phyloP scores from a whole-genome alignment of 1,140 invertebrate species.

The Drosophila hydei region DNA sequence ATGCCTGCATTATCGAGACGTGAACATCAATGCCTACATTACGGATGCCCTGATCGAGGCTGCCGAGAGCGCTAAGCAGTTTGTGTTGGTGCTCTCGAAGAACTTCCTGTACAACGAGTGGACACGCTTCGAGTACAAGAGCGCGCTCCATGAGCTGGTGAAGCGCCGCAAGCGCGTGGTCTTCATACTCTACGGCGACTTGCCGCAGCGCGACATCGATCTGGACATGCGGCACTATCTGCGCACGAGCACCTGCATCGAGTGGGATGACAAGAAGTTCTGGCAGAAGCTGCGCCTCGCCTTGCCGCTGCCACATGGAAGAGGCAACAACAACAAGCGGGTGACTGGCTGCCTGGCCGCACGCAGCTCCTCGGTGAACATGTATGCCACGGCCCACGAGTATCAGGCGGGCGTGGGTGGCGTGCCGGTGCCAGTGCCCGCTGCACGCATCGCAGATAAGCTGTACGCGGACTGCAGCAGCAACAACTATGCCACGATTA shows the following conservation, averaged over 20 bases:
- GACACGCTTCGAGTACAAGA: conserved; percentile 96
- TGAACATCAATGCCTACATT: conserved; percentile 92
- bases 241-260: conserved; percentile 94
- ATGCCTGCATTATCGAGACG: conserved; percentile 94
- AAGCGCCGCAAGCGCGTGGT: conserved; percentile 92
- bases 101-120: conserved; percentile 97
- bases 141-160: conserved; percentile 94
- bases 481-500: conserved; percentile 83
- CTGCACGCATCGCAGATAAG: conserved; percentile 48
- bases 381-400: conserved; percentile 86
- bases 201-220: conserved; percentile 93
- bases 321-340: conserved; percentile 63
- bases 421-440: conserved; percentile 26
- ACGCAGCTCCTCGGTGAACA: conserved; percentile 84
- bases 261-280: conserved; percentile 96
- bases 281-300: conserved; percentile 97
- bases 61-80: conserved; percentile 94
- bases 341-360: conserved; percentile 54
- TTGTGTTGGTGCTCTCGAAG: conserved; percentile 95
- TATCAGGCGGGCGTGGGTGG: conserved; percentile 52
- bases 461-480: conserved; percentile 70
- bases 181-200: conserved; percentile 92
- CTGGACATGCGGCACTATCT: conserved; percentile 94
- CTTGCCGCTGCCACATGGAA: conserved; percentile 88
- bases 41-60: conserved; percentile 95